These are phyloP conservation scores for Ctenopoma multispine DNA, from an alignment of 2,797 vertebrate species.

Conservation along the genomic window DNA sequence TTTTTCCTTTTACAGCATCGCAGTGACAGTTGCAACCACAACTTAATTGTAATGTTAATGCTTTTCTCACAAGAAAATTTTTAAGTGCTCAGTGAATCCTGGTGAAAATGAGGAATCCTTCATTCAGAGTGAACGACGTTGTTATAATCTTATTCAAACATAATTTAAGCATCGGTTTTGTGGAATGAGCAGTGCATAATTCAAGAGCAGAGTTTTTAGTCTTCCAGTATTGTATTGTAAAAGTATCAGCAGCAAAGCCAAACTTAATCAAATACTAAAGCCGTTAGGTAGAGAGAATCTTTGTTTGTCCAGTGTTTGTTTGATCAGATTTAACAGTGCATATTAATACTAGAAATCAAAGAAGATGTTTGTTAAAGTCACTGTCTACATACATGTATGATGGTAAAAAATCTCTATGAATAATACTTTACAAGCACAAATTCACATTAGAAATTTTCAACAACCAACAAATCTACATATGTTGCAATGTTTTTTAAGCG, in stretches of 20 bases:
- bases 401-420: neutral
- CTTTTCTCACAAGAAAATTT: constrained; percentile 25
- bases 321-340: neutral
- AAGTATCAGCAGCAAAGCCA: neutral
- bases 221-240: neutral
- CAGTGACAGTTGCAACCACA: constrained; percentile 38
- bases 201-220: constrained; percentile 8
- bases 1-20: constrained; percentile 29
- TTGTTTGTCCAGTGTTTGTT: neutral
- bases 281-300: neutral
- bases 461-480: too few relatives aligned
- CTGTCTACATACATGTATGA: neutral
- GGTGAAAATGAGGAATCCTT: neutral
- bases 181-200: neutral
- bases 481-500: too few relatives aligned
- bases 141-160: constrained; percentile 16
- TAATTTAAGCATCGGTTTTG: neutral
- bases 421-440: neutral
- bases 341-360: neutral
- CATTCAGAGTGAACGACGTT: neutral
- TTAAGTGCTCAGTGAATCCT: constrained; percentile 6
- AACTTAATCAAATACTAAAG: neutral
- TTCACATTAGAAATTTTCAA: too few relatives aligned
- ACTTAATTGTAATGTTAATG: constrained; percentile 33
- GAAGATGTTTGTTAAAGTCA: neutral